Conservation (phyloP, 2,797 vertebrate species). For the Propithecus perrieri region DNA sequence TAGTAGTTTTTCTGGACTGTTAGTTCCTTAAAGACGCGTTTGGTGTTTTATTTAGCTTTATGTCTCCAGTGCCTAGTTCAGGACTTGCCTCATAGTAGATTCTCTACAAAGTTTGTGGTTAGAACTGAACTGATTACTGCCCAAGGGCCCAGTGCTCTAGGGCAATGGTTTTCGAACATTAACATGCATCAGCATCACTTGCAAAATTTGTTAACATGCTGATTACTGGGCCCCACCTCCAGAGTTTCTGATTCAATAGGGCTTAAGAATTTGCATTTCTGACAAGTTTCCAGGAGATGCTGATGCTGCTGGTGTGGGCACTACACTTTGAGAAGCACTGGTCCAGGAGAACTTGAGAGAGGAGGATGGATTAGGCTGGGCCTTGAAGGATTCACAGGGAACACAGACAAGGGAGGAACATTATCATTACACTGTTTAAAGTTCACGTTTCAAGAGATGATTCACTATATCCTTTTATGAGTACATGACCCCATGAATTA, state of each 20-base stretch:
- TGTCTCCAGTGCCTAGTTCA: background rate
- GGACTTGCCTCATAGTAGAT: background rate
- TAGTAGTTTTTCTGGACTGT: background rate
- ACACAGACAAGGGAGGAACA: background rate
- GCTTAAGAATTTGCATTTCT: background rate
- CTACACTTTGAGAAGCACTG: background rate
- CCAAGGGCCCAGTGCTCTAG: background rate
- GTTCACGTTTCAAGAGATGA: slow-evolving; percentile 29
- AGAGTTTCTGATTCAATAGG: background rate
- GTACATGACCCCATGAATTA: background rate
- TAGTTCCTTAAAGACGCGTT: background rate
- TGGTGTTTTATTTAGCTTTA: background rate
- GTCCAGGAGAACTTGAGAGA: background rate
- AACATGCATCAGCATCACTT: background rate
- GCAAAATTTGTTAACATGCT: background rate
- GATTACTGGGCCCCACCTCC: background rate
- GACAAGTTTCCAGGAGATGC: background rate
- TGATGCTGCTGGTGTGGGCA: background rate
- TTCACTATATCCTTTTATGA: background rate
- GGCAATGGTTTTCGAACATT: background rate
- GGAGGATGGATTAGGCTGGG: background rate
- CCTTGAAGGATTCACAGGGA: background rate
- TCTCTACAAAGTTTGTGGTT: background rate
- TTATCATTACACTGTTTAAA: background rate
- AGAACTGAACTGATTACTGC: background rate